These are phyloP conservation scores for Rafetus swinhoei DNA, from an alignment of 2,113 vertebrate species.

Conservation along the genomic window DNA sequence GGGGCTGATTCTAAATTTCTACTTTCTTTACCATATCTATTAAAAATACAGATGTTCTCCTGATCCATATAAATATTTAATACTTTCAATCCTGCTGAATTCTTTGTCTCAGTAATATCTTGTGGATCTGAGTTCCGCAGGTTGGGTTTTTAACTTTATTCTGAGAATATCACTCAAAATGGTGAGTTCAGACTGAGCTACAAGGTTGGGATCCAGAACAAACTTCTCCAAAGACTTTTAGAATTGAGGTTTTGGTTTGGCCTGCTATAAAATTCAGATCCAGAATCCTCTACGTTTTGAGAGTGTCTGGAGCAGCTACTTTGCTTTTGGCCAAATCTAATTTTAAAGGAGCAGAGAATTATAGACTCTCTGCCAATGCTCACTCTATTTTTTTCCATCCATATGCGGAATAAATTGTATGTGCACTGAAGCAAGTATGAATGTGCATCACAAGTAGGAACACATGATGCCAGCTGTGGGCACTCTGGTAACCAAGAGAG, in stretches of 20 bases:
- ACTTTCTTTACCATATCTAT: background rate
- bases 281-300: background rate
- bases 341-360: background rate
- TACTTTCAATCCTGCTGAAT: background rate
- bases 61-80: accelerated
- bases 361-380: background rate
- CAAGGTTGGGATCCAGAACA: background rate
- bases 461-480: too few species aligned
- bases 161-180: background rate
- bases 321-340: background rate
- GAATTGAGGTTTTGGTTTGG: background rate
- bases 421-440: too few species aligned
- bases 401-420: too few species aligned
- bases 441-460: too few species aligned
- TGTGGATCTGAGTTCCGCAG: background rate
- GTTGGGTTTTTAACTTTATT: background rate
- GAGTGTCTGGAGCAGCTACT: background rate
- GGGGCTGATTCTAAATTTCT: background rate
- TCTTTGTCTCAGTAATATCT: background rate
- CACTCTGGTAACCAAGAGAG: too few species aligned
- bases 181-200: background rate
- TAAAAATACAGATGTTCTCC: background rate
- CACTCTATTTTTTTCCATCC: too few species aligned
- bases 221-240: background rate
- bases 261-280: background rate